Conservation (phyloP, 2,113 vertebrate species). For the Nesoenas mayeri region DNA sequence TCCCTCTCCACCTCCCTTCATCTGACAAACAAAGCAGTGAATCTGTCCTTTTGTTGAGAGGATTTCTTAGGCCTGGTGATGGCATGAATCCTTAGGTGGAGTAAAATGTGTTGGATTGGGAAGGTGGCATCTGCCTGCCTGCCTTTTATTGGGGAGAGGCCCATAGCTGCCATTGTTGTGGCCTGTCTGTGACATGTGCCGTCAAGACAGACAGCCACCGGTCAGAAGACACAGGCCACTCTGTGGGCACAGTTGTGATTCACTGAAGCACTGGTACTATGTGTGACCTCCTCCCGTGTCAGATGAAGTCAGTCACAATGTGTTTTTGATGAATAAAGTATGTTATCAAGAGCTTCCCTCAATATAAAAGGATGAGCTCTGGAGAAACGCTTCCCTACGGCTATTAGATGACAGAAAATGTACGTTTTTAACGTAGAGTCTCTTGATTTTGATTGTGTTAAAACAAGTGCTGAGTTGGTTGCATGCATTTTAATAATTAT, state of each 20-base stretch:
- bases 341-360: rapidly evolving
- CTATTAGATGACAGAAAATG: not conserved
- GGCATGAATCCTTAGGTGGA: not conserved
- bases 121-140: not conserved
- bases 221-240: not conserved
- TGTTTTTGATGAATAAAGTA: not conserved
- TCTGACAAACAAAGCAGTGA: not conserved
- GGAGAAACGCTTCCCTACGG: not conserved
- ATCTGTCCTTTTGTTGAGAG: not conserved
- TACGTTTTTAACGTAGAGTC: not conserved
- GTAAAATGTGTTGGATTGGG: not conserved
- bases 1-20: not conserved
- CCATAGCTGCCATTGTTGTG: rapidly evolving
- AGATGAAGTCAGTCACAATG: not conserved
- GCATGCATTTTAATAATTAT: not conserved
- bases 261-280: not conserved
- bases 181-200: not conserved
- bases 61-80: not conserved
- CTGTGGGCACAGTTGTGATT: not conserved
- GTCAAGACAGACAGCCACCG: not conserved
- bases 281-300: not conserved
- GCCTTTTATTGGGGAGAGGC: not conserved
- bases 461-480: not conserved
- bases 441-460: not conserved
- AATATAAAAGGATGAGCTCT: not conserved